Conservation (phyloP, 2,888 invertebrate genomes). For the Synanthedon formicaeformis region DNA sequence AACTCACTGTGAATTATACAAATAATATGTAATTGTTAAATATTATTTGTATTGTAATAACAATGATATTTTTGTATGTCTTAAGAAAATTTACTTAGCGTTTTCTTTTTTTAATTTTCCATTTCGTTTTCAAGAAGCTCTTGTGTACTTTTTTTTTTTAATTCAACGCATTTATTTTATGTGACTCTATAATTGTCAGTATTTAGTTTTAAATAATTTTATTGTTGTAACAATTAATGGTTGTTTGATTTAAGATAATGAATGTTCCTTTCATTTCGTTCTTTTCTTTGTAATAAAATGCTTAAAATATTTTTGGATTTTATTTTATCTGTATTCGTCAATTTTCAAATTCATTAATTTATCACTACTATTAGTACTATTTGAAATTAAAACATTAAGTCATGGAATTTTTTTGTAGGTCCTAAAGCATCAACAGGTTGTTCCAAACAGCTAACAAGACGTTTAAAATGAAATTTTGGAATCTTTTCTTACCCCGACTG, state of each 20-base stretch:
- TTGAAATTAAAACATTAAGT: no score
- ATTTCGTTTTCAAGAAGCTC: no score
- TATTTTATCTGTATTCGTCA: background rate
- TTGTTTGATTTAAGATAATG: background rate
- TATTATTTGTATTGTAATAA: slow-evolving; percentile 33
- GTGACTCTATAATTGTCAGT: slow-evolving; percentile 6
- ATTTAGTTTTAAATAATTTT: slow-evolving; percentile 3
- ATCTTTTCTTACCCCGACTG: no score
- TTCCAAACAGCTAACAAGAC: no score
- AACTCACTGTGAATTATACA: background rate
- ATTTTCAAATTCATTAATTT: no score
- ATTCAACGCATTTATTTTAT: background rate
- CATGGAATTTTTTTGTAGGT: no score
- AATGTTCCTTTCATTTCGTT: background rate
- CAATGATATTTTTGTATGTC: slow-evolving; percentile 44
- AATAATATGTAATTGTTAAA: background rate
- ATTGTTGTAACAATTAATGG: background rate
- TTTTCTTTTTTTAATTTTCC: no score
- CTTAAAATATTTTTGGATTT: background rate
- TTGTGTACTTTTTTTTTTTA: no score
- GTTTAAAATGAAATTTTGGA: no score
- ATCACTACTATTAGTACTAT: no score
- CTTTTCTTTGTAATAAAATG: background rate
- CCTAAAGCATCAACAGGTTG: background rate
- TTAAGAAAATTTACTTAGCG: no score